Base-by-base conservation (phyloP, 37 sponge, comb jelly and placozoan species). In the Spongilla lacustris region DNA sequence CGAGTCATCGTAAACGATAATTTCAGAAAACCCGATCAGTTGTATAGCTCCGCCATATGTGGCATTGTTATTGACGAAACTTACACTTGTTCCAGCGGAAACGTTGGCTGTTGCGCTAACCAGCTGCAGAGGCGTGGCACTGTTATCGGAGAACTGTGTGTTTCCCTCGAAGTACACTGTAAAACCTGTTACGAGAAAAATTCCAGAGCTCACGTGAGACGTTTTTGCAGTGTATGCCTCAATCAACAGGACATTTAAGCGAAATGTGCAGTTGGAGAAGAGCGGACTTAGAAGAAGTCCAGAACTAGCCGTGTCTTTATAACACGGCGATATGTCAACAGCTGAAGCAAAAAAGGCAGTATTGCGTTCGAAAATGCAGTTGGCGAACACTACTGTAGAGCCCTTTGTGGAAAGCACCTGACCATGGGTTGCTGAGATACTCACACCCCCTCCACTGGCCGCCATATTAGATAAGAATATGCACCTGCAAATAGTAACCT, bases 21-120 rank as follows among this genome's bases (percentile, higher is more conserved):
- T 11, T 50, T 26, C 46, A 10, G 79, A 50, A 78, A 38, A 78
- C n/a, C 50, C 50, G n/a, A 78, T 78, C 35, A 78, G 79, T 2
- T 17, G 25, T 2, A 78, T 4, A 4, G 58, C 79, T 6, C 28
- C 79, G 4, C 79, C 79, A 26, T 66, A 50, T 29, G 19, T 29
- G 8, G 79, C 79, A 38, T 4, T 25, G 34, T 78, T 78, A 23
- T 28, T 21, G n/a, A 17, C 2, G 49, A 78, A 41, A 11, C 34
- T 26, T 21, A 78, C n/a, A 9, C 27, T 25, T 48, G 48, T 23
- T 2, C 26, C 38, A 10, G 79, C 26, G 9, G 24, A 29, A 36
- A 78, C 5, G 25, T 41, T 32, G 49, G 49, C 49, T 23, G n/a
- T 23, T n/a, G 28, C 79, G 26, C 58, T 28, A 37, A 28, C 25